Evolutionary conservation across 2,797 vertebrate species (phyloP), one percentile per base, ranked within the genome.

Genomic region (Lepilemur septentrionalis): DNA sequence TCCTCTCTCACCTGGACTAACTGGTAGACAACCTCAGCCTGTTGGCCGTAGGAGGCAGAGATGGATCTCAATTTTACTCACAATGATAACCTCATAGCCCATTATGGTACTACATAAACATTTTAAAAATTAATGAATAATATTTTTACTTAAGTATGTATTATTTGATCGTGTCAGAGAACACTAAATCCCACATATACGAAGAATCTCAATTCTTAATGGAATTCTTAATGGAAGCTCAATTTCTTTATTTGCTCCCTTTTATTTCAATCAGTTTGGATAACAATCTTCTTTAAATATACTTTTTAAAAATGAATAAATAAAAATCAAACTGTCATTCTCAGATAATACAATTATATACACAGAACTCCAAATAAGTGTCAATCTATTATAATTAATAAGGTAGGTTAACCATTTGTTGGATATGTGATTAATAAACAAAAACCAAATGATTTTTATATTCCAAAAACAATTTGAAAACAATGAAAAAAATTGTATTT

Each of bases 351-450:
- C 67, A 23, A 73, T 70, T 84, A 73, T 7, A 82, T 1, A 61
- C 5, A 69, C 22, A 93, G 15, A 91, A 93, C 32, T 63, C 72
- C 70, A 93, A 94, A 57, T 93, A 91, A 85, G 22, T 83, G 55
- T 18, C 57, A 85, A 41, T 63, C 90, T 93, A 82, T 92, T 82
- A 35, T 86, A 67, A 85, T 55, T 91, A 88, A 78, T 80, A 86
- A 90, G 13, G 52, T 70, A 75, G 25, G 30, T 84, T 82, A 92
- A 88, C 28, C 94, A 92, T 52, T 91, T 96, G n/a, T 17, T 90
- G 35, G 38, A 76, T 84, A 89, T 63, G 35, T 89, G 43, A 95
- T 84, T 55, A 92, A 92, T 90, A 87, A 96, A 73, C 4, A 90
- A 50, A 94, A 89, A 76, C 67, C 63, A 69, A 84, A 46, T 70